phyloP scores from a whole-genome alignment of 2,797 vertebrate genomes.

The Acrossocheilus fasciatus region DNA sequence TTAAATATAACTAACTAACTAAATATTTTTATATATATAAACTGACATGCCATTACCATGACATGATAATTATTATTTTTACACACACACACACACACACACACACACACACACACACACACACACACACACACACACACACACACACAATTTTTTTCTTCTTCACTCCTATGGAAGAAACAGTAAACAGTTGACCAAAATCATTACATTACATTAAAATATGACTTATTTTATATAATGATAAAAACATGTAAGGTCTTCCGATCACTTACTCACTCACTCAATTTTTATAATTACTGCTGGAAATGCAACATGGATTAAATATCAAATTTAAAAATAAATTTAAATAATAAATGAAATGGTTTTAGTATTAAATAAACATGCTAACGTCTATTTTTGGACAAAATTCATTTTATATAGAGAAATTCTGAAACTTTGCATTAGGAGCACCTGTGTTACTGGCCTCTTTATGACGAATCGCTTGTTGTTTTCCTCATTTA shows the following conservation, averaged over 20 bases:
- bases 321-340: no score
- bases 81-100: neutral
- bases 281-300: neutral
- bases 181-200: neutral
- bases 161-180: neutral
- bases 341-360: no score
- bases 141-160: neutral
- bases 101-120: neutral
- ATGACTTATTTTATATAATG: neutral
- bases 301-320: neutral
- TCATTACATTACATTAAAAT: neutral
- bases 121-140: neutral
- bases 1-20: neutral
- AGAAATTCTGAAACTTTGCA: no score
- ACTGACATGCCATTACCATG: neutral
- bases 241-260: neutral
- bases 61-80: no score
- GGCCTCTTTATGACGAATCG: neutral
- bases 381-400: no score
- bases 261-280: no score
- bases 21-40: neutral
- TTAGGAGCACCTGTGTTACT: neutral
- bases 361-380: no score
- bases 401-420: no score
- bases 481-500: neutral